Evolutionary conservation across 2,888 invertebrate genomes (phyloP).

Genomic region (Cheilosia variabilis): DNA sequence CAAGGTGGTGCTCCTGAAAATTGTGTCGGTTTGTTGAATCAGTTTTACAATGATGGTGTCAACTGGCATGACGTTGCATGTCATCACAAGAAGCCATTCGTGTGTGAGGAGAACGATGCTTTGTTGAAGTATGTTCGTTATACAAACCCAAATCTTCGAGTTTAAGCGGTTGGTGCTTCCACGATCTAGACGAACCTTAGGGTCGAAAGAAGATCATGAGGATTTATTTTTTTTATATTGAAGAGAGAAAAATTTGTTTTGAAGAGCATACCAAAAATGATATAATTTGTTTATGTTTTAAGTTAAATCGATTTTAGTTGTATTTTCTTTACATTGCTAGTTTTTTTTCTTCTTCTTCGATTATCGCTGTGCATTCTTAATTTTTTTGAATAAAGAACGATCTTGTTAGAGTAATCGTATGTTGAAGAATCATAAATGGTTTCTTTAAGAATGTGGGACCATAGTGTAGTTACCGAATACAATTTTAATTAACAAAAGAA

Average conservation of each 20-base stretch:
- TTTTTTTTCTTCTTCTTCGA: constrained; percentile 20
- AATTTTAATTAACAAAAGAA: neutral
- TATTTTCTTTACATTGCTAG: constrained; percentile 38
- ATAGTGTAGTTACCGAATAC: neutral
- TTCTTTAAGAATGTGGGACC: constrained; percentile 2
- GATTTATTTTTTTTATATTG: constrained; percentile 19
- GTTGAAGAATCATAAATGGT: neutral
- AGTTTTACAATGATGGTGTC: constrained; percentile 95
- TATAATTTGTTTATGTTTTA: constrained; percentile 59
- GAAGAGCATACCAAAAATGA: constrained; percentile 73
- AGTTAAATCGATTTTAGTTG: constrained; percentile 51
- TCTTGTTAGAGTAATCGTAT: constrained; percentile 27
- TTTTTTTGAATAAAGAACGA: constrained; percentile 2
- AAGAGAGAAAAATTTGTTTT: constrained; percentile 25
- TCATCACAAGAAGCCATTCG: constrained; percentile 94
- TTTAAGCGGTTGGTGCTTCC: constrained; percentile 84
- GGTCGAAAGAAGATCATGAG: constrained; percentile 40
- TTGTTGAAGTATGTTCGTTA: constrained; percentile 93
- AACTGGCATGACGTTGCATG: constrained; percentile 97
- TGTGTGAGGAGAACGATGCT: constrained; percentile 94
- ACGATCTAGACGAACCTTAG: constrained; percentile 1
- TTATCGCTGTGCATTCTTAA: constrained; percentile 20
- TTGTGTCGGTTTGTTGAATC: constrained; percentile 93
- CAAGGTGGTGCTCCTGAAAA: constrained; percentile 94
- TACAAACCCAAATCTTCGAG: constrained; percentile 91